phyloP scores from a whole-genome alignment of 1,140 invertebrate species.

The Microplitis mediator region DNA sequence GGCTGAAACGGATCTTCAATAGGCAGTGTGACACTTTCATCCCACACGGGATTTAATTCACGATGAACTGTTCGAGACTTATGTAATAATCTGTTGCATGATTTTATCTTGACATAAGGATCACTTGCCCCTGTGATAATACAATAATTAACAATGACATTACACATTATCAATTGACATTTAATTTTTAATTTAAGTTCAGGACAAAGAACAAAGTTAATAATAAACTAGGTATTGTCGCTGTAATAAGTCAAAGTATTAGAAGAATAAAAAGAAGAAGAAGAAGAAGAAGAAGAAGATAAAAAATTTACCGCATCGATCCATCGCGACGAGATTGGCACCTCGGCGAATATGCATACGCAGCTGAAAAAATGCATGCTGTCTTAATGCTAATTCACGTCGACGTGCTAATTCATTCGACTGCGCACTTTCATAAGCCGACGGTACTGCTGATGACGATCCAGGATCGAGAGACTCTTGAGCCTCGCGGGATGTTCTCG shows the following conservation, averaged over 20 bases:
- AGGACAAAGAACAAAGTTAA: too few relatives aligned
- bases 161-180: too few relatives aligned
- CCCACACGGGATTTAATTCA: conserved; percentile 92
- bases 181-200: too few relatives aligned
- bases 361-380: conserved; percentile 89
- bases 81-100: conserved; percentile 85
- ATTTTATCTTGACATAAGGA: conserved; percentile 98
- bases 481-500: conserved; percentile 7
- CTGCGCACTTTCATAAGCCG: conserved; percentile 45
- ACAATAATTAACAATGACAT: too few relatives aligned
- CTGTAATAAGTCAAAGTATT: background rate
- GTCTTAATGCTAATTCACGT: conserved; percentile 74
- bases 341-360: conserved; percentile 87
- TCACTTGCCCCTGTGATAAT: conserved; percentile 83
- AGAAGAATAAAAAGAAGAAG: conserved; percentile 1
- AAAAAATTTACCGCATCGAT: conserved; percentile 83
- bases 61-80: conserved; percentile 91
- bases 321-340: conserved; percentile 88
- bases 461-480: background rate
- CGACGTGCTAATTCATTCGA: conserved; percentile 68
- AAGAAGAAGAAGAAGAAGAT: background rate
- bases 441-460: background rate
- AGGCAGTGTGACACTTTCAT: conserved; percentile 93
- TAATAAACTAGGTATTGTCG: too few relatives aligned
- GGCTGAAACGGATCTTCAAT: conserved; percentile 92